These are phyloP conservation scores for Chelonia mydas DNA, from an alignment of 2,797 vertebrate genomes.

Conservation along the genomic window DNA sequence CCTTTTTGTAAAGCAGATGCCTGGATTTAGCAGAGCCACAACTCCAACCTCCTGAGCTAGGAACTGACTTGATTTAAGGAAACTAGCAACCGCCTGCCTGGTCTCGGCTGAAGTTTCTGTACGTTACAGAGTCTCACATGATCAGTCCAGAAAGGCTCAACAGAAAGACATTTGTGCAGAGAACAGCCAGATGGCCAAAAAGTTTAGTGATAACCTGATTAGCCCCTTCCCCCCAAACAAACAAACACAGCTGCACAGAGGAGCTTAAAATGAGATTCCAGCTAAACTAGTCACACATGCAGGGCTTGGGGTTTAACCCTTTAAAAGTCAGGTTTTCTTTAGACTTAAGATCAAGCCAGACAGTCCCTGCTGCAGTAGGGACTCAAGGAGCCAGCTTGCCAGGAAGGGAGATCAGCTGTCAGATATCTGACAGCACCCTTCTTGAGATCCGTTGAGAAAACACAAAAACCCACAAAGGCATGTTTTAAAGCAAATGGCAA, in stretches of 20 bases:
- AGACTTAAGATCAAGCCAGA: not conserved
- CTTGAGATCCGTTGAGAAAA: not conserved
- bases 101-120: not conserved
- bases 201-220: not conserved
- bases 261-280: not conserved
- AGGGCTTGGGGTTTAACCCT: not conserved
- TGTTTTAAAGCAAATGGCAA: not conserved
- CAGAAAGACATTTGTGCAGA: not conserved
- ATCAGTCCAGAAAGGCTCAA: not conserved
- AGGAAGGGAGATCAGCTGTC: not conserved
- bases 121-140: not conserved
- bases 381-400: not conserved
- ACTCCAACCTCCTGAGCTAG: not conserved
- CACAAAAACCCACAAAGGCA: not conserved
- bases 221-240: not conserved
- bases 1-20: not conserved
- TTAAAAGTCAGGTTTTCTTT: not conserved
- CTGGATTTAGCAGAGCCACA: not conserved
- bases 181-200: not conserved
- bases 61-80: not conserved
- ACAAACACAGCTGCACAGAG: not conserved
- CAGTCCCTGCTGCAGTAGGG: not conserved
- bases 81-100: not conserved
- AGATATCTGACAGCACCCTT: not conserved
- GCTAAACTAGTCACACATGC: not conserved